Base-by-base conservation (phyloP, 2,888 invertebrate species). In the Uropetala carovei region DNA sequence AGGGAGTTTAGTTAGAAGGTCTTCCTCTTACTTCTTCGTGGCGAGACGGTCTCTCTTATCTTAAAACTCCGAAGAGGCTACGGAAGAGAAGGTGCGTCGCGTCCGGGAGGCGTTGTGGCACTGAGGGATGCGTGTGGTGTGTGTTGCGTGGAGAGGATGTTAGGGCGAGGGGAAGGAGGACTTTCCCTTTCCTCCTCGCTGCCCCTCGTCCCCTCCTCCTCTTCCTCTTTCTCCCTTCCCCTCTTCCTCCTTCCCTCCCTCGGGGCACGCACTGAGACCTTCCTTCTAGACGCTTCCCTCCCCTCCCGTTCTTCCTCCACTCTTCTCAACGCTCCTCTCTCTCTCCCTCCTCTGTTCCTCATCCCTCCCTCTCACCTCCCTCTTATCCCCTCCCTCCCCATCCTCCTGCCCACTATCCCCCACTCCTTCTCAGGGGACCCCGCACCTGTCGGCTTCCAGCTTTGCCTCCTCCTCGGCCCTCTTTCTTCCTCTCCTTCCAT, bases 51-150 rank as follows among this genome's bases (percentile, higher is more conserved):
- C 43, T 43, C 64, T 68, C 18, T 7, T 18, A 27, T 75, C 75
- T 43, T n/a, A 43, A 43, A 43, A 43, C 43, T 43, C 43, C 75
- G 18, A 75, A 75, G 27, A 27, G 75, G 7, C 22, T 18, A 13
- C 22, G 16, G 22, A 18, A 13, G 60, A 22, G 75, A 75, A 75
- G 75, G 75, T 75, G 75, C 75, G 75, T 10, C 10, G 11, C 75
- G 75, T 75, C 75, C 75, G 75, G 75, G 27, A 75, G 75, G 75
- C 75, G 75, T 22, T 75, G 75, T 75, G 75, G 75, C 75, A 75
- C 75, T 75, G 75, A 68, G 68, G 68, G 22, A 27, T 75, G 75
- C 75, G 75, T 68, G 68, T 68, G 68, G 68, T 22, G 68, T 75
- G 75, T 75, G 22, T 22, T 27, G 75, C 27, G 75, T 22, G 27